Base-by-base conservation (phyloP, 1,140 invertebrate genomes). In the Orchesella cincta region DNA sequence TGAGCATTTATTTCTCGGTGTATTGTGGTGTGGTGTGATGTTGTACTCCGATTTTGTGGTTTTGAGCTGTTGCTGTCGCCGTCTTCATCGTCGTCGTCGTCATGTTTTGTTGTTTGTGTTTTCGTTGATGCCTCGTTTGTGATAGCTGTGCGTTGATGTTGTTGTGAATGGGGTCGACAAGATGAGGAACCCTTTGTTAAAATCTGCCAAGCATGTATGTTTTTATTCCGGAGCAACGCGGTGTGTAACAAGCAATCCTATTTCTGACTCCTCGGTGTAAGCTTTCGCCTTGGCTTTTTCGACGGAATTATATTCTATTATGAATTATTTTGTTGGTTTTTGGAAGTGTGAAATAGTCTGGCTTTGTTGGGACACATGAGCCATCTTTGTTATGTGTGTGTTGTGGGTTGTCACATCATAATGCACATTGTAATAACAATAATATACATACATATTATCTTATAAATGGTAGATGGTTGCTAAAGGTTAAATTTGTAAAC, bases 71-170 rank as follows among this genome's bases (percentile, higher is more conserved):
- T 71, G 23, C 34, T 20, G 29, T 12, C 8, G 52, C 28, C n/a
- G 57, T 75, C 35, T 64, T 67, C 57, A 67, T 64, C 57, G 64
- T 39, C 33, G n/a, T 26, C 64, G 35, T 67, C 36, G 36, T 67
- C 31, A 76, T 64, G 18, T 67, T 31, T 76, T 71, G 75, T 71
- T 57, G 33, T 64, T 46, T 71, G 8, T 36, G 29, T 46, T n/a
- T 35, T 0, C n/a, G 0, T 8, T 28, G 64, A 18, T 57, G 16
- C 12, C 5, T 31, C 14, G 73, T 16, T 75, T 39, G 52, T n/a
- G 39, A 31, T 31, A 28, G 72, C 23, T 26, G 33, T 23, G 26
- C 31, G 35, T 39, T 1, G 72, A 36, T 20, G 73, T 31, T n/a
- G 52, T 46, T 52, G 20, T 28, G 46, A 31, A 52, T 54, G 73